A percentile compares a stretch with the other conserved stretches of the same genome.
Evolutionary conservation across 2,113 vertebrate genomes (phyloP).

Genomic region (Coptodon rendalli): DNA sequence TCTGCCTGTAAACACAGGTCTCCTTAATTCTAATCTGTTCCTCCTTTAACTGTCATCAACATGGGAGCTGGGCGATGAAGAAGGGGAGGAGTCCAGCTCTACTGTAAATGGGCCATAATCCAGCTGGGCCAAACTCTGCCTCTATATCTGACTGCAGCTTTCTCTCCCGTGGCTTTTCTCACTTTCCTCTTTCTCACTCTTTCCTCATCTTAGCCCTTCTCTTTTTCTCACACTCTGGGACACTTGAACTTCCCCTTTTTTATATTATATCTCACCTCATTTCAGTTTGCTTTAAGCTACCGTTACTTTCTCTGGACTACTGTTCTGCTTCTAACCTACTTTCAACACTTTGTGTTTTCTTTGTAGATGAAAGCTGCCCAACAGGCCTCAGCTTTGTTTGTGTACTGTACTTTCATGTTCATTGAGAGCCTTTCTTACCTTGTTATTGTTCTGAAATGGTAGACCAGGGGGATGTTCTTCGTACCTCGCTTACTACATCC

Average conservation of each 20-base stretch:
- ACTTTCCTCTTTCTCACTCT: not conserved
- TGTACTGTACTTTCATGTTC: conserved; percentile 1
- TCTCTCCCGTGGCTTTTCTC: not conserved
- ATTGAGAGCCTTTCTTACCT: not conserved
- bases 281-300: not conserved
- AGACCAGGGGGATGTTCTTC: no score
- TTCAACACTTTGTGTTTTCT: not conserved
- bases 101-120: conserved; percentile 41
- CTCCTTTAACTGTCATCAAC: not conserved
- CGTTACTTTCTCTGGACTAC: not conserved
- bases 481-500: no score
- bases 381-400: not conserved
- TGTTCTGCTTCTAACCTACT: not conserved
- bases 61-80: not conserved
- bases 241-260: not conserved
- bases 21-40: not conserved
- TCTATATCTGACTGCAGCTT: not conserved
- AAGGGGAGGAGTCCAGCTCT: not conserved
- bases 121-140: conserved; percentile 11
- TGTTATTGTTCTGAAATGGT: conserved; percentile 21
- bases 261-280: not conserved
- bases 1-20: not conserved
- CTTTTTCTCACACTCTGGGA: not conserved
- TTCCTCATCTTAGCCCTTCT: not conserved
- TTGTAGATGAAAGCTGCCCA: not conserved